Conservation (phyloP, 2,113 vertebrate species). For the Emydura subglobosa region DNA sequence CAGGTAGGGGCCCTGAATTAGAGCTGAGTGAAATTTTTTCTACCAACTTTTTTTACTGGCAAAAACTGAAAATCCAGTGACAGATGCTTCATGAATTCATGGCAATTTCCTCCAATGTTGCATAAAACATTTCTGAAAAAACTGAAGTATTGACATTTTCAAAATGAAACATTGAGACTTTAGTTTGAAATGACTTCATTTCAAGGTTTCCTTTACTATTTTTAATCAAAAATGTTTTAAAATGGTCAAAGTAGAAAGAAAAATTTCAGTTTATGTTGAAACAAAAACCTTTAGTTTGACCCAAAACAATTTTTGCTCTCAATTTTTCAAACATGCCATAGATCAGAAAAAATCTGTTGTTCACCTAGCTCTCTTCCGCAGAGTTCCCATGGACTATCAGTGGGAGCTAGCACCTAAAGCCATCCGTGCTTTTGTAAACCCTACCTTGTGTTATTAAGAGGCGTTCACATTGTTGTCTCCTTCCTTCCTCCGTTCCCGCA, state of each 20-base stretch:
- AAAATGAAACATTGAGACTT: not conserved
- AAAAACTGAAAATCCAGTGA: not conserved
- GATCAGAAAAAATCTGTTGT: not conserved
- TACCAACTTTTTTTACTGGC: not conserved
- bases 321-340: not conserved
- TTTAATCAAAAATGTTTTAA: not conserved
- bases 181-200: not conserved
- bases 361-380: accelerated
- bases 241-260: not conserved
- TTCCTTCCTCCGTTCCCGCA: not conserved
- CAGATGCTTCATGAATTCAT: not conserved
- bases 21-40: not conserved
- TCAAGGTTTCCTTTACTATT: not conserved
- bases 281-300: not conserved
- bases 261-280: not conserved
- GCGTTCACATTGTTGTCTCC: not conserved
- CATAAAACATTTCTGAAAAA: not conserved
- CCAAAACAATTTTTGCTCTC: not conserved
- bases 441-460: not conserved
- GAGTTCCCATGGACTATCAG: not conserved
- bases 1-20: not conserved
- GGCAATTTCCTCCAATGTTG: not conserved
- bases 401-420: not conserved
- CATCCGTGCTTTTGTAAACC: not conserved
- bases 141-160: not conserved